These are phyloP conservation scores for Opisthograptis luteolata DNA, from an alignment of 2,888 invertebrate genomes.

Conservation along the genomic window DNA sequence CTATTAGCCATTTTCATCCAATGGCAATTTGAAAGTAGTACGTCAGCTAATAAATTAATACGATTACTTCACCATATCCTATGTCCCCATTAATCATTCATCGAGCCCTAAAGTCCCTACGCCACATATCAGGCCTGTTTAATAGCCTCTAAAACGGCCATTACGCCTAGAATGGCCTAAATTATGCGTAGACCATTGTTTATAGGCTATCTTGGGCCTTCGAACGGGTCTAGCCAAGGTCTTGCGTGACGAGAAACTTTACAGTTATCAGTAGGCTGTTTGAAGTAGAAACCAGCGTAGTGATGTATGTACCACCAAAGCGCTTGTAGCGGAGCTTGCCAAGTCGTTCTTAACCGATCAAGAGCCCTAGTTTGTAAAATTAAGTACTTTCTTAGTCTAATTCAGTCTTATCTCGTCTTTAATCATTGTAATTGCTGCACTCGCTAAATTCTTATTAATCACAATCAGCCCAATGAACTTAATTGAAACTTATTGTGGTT, in stretches of 20 bases:
- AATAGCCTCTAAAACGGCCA: constrained; percentile 26
- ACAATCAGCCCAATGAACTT: constrained; percentile 12
- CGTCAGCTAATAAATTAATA: constrained; percentile 13
- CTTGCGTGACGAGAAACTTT: background rate
- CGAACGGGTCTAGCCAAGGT: constrained; percentile 16
- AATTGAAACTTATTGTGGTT: constrained; percentile 28
- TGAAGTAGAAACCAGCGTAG: too few relatives aligned
- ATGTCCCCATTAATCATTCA: constrained; percentile 28
- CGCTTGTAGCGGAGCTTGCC: too few relatives aligned
- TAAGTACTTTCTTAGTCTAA: constrained; percentile 23
- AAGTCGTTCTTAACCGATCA: too few relatives aligned
- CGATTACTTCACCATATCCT: constrained; percentile 10
- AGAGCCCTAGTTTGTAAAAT: too few relatives aligned
- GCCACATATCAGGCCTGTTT: constrained; percentile 17
- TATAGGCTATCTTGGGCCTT: constrained; percentile 23
- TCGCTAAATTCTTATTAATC: background rate
- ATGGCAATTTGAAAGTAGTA: background rate
- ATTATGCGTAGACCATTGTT: constrained; percentile 26
- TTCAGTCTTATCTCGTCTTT: constrained; percentile 9
- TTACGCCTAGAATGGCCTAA: constrained; percentile 23
- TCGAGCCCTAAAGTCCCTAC: constrained; percentile 31
- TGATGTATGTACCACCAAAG: too few relatives aligned
- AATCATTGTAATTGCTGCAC: background rate
- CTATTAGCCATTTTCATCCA: too few relatives aligned
- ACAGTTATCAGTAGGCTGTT: too few relatives aligned